Percentiles rank a stretch among this genome's conserved stretches.
phyloP scores from a whole-genome alignment of 1,140 invertebrate genomes.

The Drosophila seguyi region DNA sequence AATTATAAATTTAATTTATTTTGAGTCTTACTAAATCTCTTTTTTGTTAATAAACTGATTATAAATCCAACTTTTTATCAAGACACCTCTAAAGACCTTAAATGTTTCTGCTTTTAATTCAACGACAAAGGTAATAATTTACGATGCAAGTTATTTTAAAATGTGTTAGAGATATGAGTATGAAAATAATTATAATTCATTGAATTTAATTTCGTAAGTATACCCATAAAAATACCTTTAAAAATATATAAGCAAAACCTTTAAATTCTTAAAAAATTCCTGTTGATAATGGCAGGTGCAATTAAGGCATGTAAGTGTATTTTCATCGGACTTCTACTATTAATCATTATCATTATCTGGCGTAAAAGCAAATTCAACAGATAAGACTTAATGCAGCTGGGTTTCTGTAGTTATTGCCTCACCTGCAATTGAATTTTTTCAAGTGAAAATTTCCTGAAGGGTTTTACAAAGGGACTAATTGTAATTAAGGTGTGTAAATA shows the following conservation, averaged over 20 bases:
- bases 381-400: slow-evolving; percentile 6
- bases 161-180: neutral
- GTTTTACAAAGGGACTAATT: neutral
- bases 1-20: no score
- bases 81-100: no score
- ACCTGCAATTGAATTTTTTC: neutral
- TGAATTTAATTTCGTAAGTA: neutral
- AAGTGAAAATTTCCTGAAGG: neutral
- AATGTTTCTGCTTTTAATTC: no score
- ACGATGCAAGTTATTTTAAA: neutral
- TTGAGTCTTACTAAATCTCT: no score
- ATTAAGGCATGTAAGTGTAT: slow-evolving; percentile 20
- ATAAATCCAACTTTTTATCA: no score
- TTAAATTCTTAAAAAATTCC: no score
- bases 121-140: neutral
- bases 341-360: neutral
- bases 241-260: neutral
- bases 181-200: neutral
- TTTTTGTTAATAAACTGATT: no score
- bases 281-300: neutral
- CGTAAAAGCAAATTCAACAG: neutral
- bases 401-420: neutral
- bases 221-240: neutral
- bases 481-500: slow-evolving; percentile 13
- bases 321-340: neutral